Evolutionary conservation across 2,113 vertebrate species (phyloP), one percentile per base, ranked within the genome.

Genomic region (Leptobrachium leishanense): DNA sequence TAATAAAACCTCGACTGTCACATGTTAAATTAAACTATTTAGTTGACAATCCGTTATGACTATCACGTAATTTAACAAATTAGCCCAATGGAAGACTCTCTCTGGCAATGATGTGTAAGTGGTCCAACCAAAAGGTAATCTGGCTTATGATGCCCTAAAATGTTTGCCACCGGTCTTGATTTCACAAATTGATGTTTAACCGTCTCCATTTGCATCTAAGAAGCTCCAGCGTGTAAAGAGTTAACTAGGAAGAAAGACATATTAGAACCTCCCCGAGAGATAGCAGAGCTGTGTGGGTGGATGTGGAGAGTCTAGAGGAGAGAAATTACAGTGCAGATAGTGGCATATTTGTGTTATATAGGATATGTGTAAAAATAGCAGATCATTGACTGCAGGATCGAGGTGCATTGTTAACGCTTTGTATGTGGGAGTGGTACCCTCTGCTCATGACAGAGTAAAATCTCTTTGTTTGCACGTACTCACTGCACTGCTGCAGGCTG

Each of bases 401-500:
- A 65, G 59, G 40, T 65, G 62, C 74, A 76, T 63, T 40, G 46
- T 13, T 15, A 68, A 46, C 41, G 13, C 64, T 20, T 44, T 55
- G 40, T 68, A 13, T 76, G 64, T 76, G 74, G 74, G 74, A 76
- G 64, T 68, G 74, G 74, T 76, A 66, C 46, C 12, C 39, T 1
- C 13, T 68, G 74, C 64, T 55, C 43, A 42, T 67, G 43, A 65
- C 15, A 67, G 44, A 75, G 43, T 67, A 76, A 50, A 68, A 76
- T 68, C 74, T 55, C 64, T 76, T 76, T 76, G 74, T 76, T 76
- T 59, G 46, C 57, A 46, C 42, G n/a, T 64, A 31, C 43, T 39
- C 43, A 50, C 74, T 76, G 74, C 46, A 55, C 64, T 68, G 44
- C 64, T 76, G 63, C 74, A 76, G 46, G 74, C 74, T 66, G 10